Conservation (phyloP, 2,797 vertebrate species). For the Brachyalestes nurse region DNA sequence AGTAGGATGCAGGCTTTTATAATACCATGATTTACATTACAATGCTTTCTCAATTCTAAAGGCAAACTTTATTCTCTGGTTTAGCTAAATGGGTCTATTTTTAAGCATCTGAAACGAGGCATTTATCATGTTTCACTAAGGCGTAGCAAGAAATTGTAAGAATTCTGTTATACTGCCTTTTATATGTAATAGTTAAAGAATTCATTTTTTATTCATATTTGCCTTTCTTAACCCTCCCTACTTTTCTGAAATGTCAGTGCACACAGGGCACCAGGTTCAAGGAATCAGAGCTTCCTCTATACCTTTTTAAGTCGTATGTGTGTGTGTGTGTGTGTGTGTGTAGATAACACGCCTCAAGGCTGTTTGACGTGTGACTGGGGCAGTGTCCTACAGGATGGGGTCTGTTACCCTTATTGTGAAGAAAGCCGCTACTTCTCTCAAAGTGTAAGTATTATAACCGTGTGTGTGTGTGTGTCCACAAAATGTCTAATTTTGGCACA, state of each 20-base stretch:
- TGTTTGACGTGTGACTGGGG: conserved; percentile 77
- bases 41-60: too few species aligned
- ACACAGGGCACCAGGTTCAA: neutral
- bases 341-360: conserved; percentile 75
- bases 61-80: too few species aligned
- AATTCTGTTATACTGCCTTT: too few species aligned
- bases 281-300: neutral
- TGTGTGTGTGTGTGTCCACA: neutral
- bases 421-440: conserved; percentile 76
- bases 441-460: conserved; percentile 60
- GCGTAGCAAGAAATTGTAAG: too few species aligned
- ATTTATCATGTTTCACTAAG: too few species aligned
- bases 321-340: conserved; percentile 48
- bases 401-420: conserved; percentile 80
- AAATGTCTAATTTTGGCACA: neutral
- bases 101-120: too few species aligned
- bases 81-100: too few species aligned
- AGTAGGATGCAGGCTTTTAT: too few species aligned
- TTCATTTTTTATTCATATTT: too few species aligned
- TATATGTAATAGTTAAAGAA: too few species aligned
- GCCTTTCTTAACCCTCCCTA: too few species aligned
- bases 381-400: conserved; percentile 68
- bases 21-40: too few species aligned
- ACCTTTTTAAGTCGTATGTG: neutral
- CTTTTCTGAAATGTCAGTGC: neutral